Conservation (phyloP, 92 coral and sea anemone species). For the Pocillopora grandis region DNA sequence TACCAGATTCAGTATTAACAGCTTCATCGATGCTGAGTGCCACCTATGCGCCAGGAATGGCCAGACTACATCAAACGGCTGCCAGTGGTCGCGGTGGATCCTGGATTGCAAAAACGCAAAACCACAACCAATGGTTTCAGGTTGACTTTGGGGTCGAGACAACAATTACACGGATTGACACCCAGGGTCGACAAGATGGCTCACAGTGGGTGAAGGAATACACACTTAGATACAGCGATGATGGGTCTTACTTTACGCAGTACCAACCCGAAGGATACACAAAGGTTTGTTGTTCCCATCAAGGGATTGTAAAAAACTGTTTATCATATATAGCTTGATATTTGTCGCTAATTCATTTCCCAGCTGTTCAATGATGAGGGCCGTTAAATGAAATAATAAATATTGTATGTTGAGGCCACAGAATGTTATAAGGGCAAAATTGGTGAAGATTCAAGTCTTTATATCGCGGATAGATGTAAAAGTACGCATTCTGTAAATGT, state of each 20-base stretch:
- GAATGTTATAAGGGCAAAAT: too few relatives aligned
- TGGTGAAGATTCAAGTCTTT: too few relatives aligned
- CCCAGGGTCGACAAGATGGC: constrained; percentile 4
- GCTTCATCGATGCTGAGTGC: constrained; percentile 12
- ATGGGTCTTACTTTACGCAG: background rate
- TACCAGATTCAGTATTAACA: constrained; percentile 13
- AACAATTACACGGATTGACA: background rate
- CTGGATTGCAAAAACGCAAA: constrained; percentile 1
- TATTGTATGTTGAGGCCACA: too few relatives aligned
- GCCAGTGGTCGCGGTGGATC: background rate
- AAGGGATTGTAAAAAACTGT: too few relatives aligned
- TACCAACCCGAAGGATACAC: background rate
- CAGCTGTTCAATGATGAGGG: too few relatives aligned
- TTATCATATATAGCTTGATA: too few relatives aligned
- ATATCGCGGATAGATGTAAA: too few relatives aligned
- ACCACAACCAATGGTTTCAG: constrained; percentile 23
- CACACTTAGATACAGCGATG: constrained; percentile 1
- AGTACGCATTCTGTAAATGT: too few relatives aligned
- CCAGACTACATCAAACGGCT: constrained; percentile 11
- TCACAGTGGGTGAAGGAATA: background rate
- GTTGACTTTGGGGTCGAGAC: constrained; percentile 9
- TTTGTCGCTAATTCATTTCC: too few relatives aligned
- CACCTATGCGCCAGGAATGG: background rate
- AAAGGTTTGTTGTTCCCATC: background rate
- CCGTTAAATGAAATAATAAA: too few relatives aligned